Percentiles rank a stretch among this genome's conserved stretches.
These are phyloP conservation scores for Hirtodrosophila duncani DNA, from an alignment of 2,888 invertebrate genomes.

Conservation along the genomic window DNA sequence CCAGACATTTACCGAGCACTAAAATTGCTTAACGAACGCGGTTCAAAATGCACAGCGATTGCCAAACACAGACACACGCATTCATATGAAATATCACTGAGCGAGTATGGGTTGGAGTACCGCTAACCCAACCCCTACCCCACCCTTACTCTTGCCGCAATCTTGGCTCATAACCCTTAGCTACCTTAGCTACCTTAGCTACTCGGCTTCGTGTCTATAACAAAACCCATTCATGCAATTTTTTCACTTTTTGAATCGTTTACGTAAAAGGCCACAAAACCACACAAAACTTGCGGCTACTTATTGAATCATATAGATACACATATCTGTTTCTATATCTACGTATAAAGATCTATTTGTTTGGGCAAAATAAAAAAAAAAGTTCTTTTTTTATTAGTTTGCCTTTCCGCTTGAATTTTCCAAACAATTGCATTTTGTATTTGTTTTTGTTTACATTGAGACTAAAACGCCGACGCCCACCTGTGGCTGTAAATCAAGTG, in stretches of 20 bases:
- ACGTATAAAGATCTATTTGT: no score
- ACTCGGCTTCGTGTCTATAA: background rate
- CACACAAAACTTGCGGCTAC: conserved; percentile 16
- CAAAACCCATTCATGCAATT: conserved; percentile 25
- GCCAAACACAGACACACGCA: conserved; percentile 23
- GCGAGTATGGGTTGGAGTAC: conserved; percentile 7
- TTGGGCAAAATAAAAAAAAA: no score
- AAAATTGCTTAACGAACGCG: conserved; percentile 47
- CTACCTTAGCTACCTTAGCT: conserved; percentile 4
- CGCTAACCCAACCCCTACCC: conserved; percentile 20
- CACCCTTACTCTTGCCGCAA: conserved; percentile 19
- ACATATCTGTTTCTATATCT: conserved; percentile 24
- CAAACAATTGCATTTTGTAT: no score
- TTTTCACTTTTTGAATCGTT: conserved; percentile 31
- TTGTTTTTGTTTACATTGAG: no score
- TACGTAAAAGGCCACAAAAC: conserved; percentile 27
- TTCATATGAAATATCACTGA: conserved; percentile 48
- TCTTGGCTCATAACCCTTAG: conserved; percentile 8
- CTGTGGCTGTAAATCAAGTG: no score
- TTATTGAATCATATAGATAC: conserved; percentile 20
- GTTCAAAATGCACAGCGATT: conserved; percentile 13
- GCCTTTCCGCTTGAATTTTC: no score
- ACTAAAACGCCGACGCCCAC: no score
- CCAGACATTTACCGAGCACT: conserved; percentile 50
- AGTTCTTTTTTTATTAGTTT: no score